A percentile compares a stretch with the other conserved stretches of the same genome.
Evolutionary conservation across 2,113 vertebrate genomes (phyloP).

Genomic region (Embiotoca jacksoni): DNA sequence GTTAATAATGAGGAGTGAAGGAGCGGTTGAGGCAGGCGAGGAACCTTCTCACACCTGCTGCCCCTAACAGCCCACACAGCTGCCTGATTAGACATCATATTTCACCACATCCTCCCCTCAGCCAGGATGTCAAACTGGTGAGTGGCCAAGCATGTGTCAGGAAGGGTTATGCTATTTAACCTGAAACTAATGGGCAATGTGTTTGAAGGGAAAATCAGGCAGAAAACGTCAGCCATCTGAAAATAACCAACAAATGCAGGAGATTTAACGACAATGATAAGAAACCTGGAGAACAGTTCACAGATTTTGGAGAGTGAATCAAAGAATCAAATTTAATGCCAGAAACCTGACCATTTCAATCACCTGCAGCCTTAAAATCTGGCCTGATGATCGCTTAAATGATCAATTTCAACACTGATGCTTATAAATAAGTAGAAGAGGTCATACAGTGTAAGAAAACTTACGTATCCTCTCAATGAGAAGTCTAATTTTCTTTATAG

Average conservation of each 20-base stretch:
- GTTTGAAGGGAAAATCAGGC: slow-evolving; percentile 43
- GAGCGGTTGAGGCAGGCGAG: slow-evolving; percentile 56
- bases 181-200: slow-evolving; percentile 34
- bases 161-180: slow-evolving; percentile 44
- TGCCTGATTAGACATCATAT: slow-evolving; percentile 53
- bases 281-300: not conserved
- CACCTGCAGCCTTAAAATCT: not conserved
- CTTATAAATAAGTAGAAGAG: not conserved
- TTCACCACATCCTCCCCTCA: slow-evolving; percentile 33
- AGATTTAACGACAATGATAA: not conserved
- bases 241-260: slow-evolving; percentile 28
- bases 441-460: not conserved
- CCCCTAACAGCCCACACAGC: slow-evolving; percentile 34
- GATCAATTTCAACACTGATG: too few species aligned
- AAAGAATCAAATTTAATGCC: too few species aligned
- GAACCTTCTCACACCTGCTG: slow-evolving; percentile 74
- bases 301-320: too few species aligned
- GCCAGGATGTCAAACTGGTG: slow-evolving; percentile 31
- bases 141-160: slow-evolving; percentile 61
- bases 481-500: slow-evolving; percentile 28
- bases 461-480: not conserved
- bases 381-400: too few species aligned
- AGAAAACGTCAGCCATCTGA: slow-evolving; percentile 27
- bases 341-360: not conserved
- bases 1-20: slow-evolving; percentile 71